These are phyloP conservation scores for Cynoglossus semilaevis DNA, from an alignment of 2,113 vertebrate genomes.

Conservation along the genomic window DNA sequence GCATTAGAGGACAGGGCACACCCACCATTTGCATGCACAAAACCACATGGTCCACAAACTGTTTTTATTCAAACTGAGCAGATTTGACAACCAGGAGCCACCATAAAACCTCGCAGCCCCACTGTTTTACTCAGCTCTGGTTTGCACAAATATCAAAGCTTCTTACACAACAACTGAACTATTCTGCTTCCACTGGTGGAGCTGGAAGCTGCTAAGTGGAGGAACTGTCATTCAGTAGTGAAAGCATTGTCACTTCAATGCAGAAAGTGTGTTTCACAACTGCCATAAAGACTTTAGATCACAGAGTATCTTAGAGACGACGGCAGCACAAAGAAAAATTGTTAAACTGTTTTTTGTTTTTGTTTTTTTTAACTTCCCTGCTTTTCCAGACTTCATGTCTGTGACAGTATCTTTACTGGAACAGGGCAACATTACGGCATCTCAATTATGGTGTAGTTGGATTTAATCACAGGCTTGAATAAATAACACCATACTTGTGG, in stretches of 20 bases:
- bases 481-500: constrained; percentile 8
- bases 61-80: constrained; percentile 39
- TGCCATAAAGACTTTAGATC: not conserved
- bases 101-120: constrained; percentile 25
- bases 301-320: not conserved
- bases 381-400: not conserved
- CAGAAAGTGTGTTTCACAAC: not conserved
- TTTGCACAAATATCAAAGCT: constrained; percentile 19
- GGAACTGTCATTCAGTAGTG: not conserved
- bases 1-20: constrained; percentile 7
- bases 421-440: not conserved
- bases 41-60: constrained; percentile 5
- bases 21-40: not conserved
- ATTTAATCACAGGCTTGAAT: constrained; percentile 9
- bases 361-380: not conserved
- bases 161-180: constrained; percentile 8
- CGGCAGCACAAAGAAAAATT: not conserved
- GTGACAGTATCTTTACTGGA: not conserved
- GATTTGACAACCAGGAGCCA: constrained; percentile 35
- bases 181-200: constrained; percentile 1
- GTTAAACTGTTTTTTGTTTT: no score
- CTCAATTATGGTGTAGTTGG: not conserved
- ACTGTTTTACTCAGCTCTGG: constrained; percentile 19
- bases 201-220: constrained; percentile 1
- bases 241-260: not conserved